Percentiles rank a stretch among this genome's conserved stretches.
Evolutionary conservation across 2,888 invertebrate species (phyloP).

Genomic region (Nomada hirtipes): DNA sequence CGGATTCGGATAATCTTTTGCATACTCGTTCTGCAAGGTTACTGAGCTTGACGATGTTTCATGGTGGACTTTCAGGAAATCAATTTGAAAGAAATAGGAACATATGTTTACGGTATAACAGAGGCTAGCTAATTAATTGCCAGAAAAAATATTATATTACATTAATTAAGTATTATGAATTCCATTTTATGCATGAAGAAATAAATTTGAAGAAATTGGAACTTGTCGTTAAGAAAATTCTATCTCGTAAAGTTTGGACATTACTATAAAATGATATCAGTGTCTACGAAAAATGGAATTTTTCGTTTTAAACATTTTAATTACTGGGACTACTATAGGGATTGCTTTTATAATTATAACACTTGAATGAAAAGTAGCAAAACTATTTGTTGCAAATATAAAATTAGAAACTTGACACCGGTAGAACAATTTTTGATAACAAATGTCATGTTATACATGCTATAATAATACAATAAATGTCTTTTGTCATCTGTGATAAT

Average conservation of each 20-base stretch:
- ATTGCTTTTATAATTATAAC: constrained; percentile 10
- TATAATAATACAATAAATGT: constrained; percentile 74
- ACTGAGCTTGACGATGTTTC: constrained; percentile 65
- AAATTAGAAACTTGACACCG: constrained; percentile 33
- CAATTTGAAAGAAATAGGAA: constrained; percentile 34
- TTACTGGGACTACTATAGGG: neutral
- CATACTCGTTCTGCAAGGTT: constrained; percentile 69
- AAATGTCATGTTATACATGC: constrained; percentile 30
- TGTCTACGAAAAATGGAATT: constrained; percentile 10
- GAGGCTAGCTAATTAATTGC: constrained; percentile 60
- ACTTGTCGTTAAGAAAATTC: constrained; percentile 1
- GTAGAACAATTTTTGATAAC: constrained; percentile 70
- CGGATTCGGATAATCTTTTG: constrained; percentile 68
- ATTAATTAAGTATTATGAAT: constrained; percentile 22
- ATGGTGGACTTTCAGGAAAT: constrained; percentile 51
- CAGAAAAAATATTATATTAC: constrained; percentile 41
- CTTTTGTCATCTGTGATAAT: constrained; percentile 83
- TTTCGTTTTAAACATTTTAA: constrained; percentile 17
- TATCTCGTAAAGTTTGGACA: constrained; percentile 5
- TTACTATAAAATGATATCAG: constrained; percentile 10
- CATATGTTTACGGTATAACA: constrained; percentile 62
- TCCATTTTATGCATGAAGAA: constrained; percentile 4
- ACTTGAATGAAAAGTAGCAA: constrained; percentile 4
- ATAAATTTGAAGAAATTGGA: neutral
- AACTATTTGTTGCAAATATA: constrained; percentile 12